Base-by-base conservation (phyloP, 2,888 invertebrate genomes). In the Anthophora plumipes region DNA sequence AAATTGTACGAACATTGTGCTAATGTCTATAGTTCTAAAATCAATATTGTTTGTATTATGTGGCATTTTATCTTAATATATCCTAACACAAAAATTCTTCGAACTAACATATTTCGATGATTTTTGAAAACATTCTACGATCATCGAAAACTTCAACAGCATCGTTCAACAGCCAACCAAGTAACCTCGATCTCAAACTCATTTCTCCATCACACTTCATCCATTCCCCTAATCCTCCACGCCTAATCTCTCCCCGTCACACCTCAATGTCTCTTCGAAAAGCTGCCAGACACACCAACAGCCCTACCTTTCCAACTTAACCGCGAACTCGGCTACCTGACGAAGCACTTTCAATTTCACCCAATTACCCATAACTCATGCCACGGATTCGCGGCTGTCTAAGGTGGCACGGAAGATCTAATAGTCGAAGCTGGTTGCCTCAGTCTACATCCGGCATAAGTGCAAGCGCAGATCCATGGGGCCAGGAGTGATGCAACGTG, bases 401-500 rank as follows among this genome's bases (percentile, higher is more conserved):
- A 17, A 59, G 37, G 52, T n/a, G 7, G 1, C 39, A 59, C 12
- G 46, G 41, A 59, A 55, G 73, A 64, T 69, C 25, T 54, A 75
- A 79, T 39, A 66, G 59, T 25, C 9, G 73, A 54, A 54, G 46
- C 69, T 52, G 50, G 57, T 79, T 79, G 79, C 79, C 25, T 60
- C 76, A 76, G 70, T 39, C 54, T 25, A 68, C 70, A 68, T 64
- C 77, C 77, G 74, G 76, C 46, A 57, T 59, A 76, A 66, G 73
- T 63, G 48, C 64, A 70, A 71, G 55, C 67, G 57, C 57, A 46
- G 84, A 85, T 82, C 71, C 73, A 41, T 43, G 81, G 67, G 57
- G 59, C 66, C 14, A 71, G 74, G 80, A 63, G 80, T 86, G 85
- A 86, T 64, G 85, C 75, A 86, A 86, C 77, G 77, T 46, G 60